Conservation (phyloP, 2,797 vertebrate species). For the Myripristis murdjan region DNA sequence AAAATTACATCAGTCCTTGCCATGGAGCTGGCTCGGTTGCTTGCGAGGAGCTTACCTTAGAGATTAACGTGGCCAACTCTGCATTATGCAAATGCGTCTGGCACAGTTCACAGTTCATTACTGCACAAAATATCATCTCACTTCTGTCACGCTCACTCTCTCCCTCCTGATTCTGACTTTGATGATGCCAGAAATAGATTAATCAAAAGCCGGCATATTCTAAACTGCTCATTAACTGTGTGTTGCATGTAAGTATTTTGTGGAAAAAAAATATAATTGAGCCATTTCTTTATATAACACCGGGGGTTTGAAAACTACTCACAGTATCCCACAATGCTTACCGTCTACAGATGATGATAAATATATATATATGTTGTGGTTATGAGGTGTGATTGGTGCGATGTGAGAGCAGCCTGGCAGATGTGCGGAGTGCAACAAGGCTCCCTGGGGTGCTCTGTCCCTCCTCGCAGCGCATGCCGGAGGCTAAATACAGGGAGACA, state of each 20-base stretch:
- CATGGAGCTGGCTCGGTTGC: slow-evolving; percentile 6
- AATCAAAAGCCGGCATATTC: slow-evolving; percentile 12
- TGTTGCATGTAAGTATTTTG: slow-evolving; percentile 18
- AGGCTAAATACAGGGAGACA: slow-evolving; percentile 27
- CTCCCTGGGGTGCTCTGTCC: slow-evolving; percentile 45
- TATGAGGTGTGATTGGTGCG: slow-evolving; percentile 52
- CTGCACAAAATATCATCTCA: slow-evolving; percentile 18
- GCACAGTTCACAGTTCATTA: slow-evolving; percentile 33
- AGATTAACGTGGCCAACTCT: slow-evolving; percentile 8
- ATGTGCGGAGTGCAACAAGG: slow-evolving; percentile 43
- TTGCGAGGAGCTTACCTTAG: slow-evolving; percentile 3
- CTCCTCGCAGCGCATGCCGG: slow-evolving; percentile 53
- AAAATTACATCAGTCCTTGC: neutral
- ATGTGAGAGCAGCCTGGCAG: slow-evolving; percentile 39
- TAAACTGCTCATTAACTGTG: slow-evolving; percentile 1
- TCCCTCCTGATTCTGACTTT: neutral
- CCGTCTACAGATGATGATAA: slow-evolving; percentile 35
- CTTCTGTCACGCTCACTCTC: neutral
- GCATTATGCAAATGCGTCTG: slow-evolving; percentile 31
- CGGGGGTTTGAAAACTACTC: slow-evolving; percentile 26
- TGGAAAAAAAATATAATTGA: slow-evolving; percentile 32
- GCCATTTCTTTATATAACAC: slow-evolving; percentile 39
- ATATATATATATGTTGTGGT: slow-evolving; percentile 19
- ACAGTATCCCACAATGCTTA: slow-evolving; percentile 28
- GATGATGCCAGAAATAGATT: slow-evolving; percentile 22